These are phyloP conservation scores for Nasonia longicornis DNA, from an alignment of 1,140 invertebrate genomes.

Conservation along the genomic window DNA sequence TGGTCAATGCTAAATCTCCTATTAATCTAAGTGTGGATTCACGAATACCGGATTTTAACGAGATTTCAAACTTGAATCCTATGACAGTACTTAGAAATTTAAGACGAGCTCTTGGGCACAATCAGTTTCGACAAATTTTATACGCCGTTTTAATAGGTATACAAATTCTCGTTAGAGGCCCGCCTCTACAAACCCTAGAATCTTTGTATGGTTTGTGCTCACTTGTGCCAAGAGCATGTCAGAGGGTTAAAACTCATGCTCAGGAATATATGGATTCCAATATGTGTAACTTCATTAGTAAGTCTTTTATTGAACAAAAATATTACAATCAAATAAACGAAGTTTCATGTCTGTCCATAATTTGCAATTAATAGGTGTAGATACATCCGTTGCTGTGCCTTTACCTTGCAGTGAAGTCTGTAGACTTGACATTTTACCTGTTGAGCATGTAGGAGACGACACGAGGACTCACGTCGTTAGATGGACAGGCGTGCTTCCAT, in stretches of 20 bases:
- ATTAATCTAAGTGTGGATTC: constrained; percentile 52
- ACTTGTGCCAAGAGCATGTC: constrained; percentile 65
- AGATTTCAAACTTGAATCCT: constrained; percentile 58
- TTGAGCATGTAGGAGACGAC: constrained; percentile 58
- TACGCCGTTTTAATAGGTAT: constrained; percentile 71
- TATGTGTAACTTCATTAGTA: constrained; percentile 67
- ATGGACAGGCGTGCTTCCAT: constrained; percentile 63
- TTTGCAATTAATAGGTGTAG: constrained; percentile 57
- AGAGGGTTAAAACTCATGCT: constrained; percentile 59
- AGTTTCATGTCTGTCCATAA: background rate
- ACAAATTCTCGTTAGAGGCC: constrained; percentile 65
- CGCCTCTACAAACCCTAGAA: constrained; percentile 57
- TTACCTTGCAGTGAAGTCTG: constrained; percentile 63
- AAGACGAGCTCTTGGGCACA: constrained; percentile 65
- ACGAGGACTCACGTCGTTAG: constrained; percentile 58
- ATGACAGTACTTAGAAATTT: constrained; percentile 65
- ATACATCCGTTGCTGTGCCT: constrained; percentile 65
- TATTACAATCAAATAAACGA: background rate
- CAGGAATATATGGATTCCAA: constrained; percentile 63
- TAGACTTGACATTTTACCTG: constrained; percentile 64
- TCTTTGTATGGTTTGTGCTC: constrained; percentile 63
- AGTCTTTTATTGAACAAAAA: constrained; percentile 11
- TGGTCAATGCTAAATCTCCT: constrained; percentile 59
- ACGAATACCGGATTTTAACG: constrained; percentile 55
- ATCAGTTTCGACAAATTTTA: constrained; percentile 70